Percentiles rank a stretch among this genome's conserved stretches.
Evolutionary conservation across 2,797 vertebrate genomes (phyloP).

Genomic region (Poecilia wingei): DNA sequence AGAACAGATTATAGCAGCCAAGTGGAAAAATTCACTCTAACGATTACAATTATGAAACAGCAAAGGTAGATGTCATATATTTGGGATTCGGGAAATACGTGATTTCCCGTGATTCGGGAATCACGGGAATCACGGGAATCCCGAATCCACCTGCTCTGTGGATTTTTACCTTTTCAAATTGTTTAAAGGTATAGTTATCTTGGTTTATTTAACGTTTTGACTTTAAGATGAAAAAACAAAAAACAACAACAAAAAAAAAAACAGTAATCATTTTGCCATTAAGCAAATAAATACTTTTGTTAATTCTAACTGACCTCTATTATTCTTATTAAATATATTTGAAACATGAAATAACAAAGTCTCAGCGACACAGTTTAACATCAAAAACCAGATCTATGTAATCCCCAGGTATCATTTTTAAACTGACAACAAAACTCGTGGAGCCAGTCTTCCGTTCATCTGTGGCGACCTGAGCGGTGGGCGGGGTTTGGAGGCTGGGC

Average conservation of each 20-base stretch:
- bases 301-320: neutral
- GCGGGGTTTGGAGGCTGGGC: conserved; percentile 16
- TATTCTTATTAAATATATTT: neutral
- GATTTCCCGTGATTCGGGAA: too few relatives aligned
- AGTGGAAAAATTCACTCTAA: too few relatives aligned
- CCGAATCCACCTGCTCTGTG: too few relatives aligned
- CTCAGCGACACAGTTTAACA: neutral
- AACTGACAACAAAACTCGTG: neutral
- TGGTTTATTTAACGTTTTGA: neutral
- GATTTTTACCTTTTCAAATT: neutral
- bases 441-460: neutral
- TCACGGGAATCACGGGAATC: too few relatives aligned
- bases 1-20: too few relatives aligned
- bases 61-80: too few relatives aligned
- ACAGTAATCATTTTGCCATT: neutral
- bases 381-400: neutral
- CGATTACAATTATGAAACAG: too few relatives aligned
- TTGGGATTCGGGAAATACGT: too few relatives aligned
- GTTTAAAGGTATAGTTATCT: neutral
- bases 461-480: neutral
- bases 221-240: neutral
- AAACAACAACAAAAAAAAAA: too few relatives aligned
- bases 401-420: neutral
- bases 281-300: neutral
- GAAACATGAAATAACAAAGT: neutral